Evolutionary conservation across 2,888 invertebrate genomes (phyloP), one percentile per base, ranked within the genome.

Genomic region (Acholoe squamosa): DNA sequence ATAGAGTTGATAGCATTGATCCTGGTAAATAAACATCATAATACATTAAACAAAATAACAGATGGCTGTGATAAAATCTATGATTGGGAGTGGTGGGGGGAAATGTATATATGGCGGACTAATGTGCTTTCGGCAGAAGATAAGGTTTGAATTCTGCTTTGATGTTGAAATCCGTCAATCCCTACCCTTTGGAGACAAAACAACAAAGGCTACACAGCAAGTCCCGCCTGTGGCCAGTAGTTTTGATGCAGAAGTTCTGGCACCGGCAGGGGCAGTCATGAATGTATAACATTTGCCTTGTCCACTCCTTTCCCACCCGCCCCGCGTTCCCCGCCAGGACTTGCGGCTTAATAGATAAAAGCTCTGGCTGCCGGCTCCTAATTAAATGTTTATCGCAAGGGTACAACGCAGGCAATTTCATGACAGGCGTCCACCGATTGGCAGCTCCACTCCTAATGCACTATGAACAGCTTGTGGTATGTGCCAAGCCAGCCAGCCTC

Each of bases 331-430:
- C 76, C 25, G 76, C 76, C 76, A 76, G 61, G 5, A 61, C 22
- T n/a, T 61, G 61, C 61, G 61, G 61, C 31, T 76, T 31, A 76
- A 76, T 76, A 76, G 76, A 76, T 76, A 76, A 76, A 76, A 19
- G 61, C 61, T 61, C 61, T 61, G 61, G n/a, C 76, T 76, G 76
- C n/a, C 31, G 31, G 76, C 25, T 16, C 76, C 76, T 76, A 76
- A 76, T 76, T 76, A 76, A 76, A 76, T 76, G 76, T 76, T 76
- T 76, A 76, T 25, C 76, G 76, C 28, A 14, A 76, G 61, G 28
- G 76, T 31, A 76, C n/a, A 31, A 76, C 28, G 25, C 28, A 28
- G 31, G 76, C 28, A 5, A 25, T 76, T 76, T 76, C 31, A 76
- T 28, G 28, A 28, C 76, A 61, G 61, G 19, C 43, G 3, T 3